Percentiles rank a stretch among this genome's conserved stretches.
phyloP scores from a whole-genome alignment of 37 sponge, comb jelly and placozoan species.

The Lycopodina hypogea region DNA sequence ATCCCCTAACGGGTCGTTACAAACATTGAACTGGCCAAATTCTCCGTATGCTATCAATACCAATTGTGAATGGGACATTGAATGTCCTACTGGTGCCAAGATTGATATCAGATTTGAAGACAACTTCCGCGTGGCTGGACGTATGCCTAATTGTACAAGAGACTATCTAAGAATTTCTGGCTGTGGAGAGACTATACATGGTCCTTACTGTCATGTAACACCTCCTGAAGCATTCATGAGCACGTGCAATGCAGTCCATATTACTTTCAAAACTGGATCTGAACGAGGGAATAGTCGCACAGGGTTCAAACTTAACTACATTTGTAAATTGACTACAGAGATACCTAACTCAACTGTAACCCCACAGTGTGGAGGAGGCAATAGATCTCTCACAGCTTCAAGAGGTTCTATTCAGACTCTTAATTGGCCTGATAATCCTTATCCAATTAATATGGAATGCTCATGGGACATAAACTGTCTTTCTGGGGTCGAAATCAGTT shows the following conservation, averaged over 20 bases:
- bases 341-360: neutral
- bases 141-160: neutral
- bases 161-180: neutral
- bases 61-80: neutral
- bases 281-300: neutral
- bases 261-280: neutral
- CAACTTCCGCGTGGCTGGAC: neutral
- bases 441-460: neutral
- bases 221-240: neutral
- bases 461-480: neutral
- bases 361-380: neutral
- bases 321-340: neutral
- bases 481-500: neutral
- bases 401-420: neutral
- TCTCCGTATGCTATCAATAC: slow-evolving; percentile 7
- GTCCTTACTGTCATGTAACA: neutral
- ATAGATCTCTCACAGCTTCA: neutral
- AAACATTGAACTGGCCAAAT: slow-evolving; percentile 13
- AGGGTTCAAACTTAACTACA: neutral
- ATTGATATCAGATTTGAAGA: neutral
- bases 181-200: neutral
- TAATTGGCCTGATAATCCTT: neutral
- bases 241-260: neutral
- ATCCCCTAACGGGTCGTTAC: slow-evolving; percentile 1
- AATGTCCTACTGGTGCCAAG: neutral